Percentiles rank a stretch among this genome's conserved stretches.
Conservation (phyloP, 1,140 invertebrate genomes). For the Drosophila ambigua region DNA sequence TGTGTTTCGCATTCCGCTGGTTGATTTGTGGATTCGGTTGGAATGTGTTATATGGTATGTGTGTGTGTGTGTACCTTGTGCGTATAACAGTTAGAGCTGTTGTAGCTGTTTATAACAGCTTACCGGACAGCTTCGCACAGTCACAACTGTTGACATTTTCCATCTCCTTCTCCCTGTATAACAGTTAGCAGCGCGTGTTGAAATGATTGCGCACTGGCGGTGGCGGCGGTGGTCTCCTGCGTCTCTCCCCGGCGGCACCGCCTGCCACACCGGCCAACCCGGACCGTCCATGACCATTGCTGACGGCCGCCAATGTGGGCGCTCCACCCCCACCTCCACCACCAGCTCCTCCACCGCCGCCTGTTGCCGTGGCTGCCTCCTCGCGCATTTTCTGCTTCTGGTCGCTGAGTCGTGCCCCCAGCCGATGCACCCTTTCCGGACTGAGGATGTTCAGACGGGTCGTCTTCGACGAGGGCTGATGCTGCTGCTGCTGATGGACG, state of each 20-base stretch:
- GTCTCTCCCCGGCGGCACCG: constrained; percentile 26
- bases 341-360: constrained; percentile 14
- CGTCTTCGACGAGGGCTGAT: constrained; percentile 40
- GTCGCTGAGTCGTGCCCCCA: constrained; percentile 73
- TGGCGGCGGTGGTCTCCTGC: constrained; percentile 56
- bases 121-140: too few species aligned
- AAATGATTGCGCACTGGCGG: constrained; percentile 67
- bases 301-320: background rate
- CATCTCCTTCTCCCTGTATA: too few species aligned
- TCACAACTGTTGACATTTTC: too few species aligned
- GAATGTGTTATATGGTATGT: too few species aligned
- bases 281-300: constrained; percentile 7
- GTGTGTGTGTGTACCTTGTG: too few species aligned
- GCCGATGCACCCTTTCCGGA: constrained; percentile 79
- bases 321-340: constrained; percentile 10
- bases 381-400: constrained; percentile 74
- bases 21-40: constrained; percentile 18
- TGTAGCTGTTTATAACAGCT: too few species aligned
- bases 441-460: constrained; percentile 74
- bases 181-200: constrained; percentile 65
- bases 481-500: constrained; percentile 38
- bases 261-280: background rate
- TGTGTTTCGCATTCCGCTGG: constrained; percentile 4
- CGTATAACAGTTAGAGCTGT: too few species aligned
- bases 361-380: constrained; percentile 33